A percentile compares a stretch with the other conserved stretches of the same genome.
phyloP scores from a whole-genome alignment of 2,113 vertebrate genomes.

The Chascanopsetta lugubris region DNA sequence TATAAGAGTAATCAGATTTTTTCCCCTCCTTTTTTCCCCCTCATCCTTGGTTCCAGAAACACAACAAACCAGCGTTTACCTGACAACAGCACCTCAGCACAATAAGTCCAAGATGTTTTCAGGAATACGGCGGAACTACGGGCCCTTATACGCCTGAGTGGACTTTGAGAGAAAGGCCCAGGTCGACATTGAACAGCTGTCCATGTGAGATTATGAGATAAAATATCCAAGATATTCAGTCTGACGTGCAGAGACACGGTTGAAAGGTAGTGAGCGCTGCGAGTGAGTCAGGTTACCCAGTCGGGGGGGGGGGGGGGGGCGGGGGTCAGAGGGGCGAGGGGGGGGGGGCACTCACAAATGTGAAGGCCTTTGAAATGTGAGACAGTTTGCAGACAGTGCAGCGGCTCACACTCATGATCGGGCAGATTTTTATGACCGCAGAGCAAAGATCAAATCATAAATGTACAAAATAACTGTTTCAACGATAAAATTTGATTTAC shows the following conservation, averaged over 20 bases:
- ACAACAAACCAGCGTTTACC: constrained; percentile 71
- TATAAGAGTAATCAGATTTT: constrained; percentile 49
- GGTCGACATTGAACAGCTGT: constrained; percentile 46
- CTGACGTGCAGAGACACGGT: constrained; percentile 41
- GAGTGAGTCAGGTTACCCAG: constrained; percentile 50
- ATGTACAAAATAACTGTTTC: neutral
- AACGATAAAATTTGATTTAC: neutral
- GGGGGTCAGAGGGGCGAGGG: constrained; percentile 3
- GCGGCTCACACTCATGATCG: neutral
- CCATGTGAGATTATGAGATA: constrained; percentile 55
- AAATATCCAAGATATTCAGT: constrained; percentile 61
- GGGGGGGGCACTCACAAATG: constrained; percentile 21
- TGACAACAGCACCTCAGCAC: constrained; percentile 66
- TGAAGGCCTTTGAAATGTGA: constrained; percentile 36
- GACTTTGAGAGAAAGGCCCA: constrained; percentile 46
- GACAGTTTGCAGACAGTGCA: constrained; percentile 24
- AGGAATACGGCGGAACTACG: constrained; percentile 48
- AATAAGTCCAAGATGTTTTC: constrained; percentile 69
- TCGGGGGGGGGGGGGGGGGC: constrained; percentile 8
- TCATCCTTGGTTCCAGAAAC: constrained; percentile 51
- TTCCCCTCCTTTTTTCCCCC: constrained; percentile 1
- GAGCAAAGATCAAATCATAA: constrained; percentile 1
- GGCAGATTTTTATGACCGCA: neutral
- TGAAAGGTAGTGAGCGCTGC: constrained; percentile 28
- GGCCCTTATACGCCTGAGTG: constrained; percentile 59